Percentiles rank a stretch among this genome's conserved stretches.
These are phyloP conservation scores for Ceratotherium simum DNA, from an alignment of 2,113 vertebrate species.

Conservation along the genomic window DNA sequence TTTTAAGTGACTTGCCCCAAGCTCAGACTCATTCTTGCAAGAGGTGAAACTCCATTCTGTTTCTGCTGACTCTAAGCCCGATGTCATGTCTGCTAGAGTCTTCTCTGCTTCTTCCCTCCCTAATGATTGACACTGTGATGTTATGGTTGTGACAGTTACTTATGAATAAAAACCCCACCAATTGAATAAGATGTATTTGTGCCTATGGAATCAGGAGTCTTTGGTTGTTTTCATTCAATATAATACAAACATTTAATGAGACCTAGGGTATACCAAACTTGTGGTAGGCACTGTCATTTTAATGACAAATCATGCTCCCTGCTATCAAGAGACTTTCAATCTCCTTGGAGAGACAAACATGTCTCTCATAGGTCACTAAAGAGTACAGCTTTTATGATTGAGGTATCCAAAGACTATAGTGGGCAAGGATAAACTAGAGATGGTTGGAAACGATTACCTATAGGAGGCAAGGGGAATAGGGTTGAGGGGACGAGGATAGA, in stretches of 20 bases:
- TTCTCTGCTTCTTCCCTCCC: neutral
- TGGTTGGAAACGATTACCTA: neutral
- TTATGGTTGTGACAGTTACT: neutral
- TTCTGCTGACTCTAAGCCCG: neutral
- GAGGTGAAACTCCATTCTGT: neutral
- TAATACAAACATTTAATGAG: neutral
- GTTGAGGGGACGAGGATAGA: neutral
- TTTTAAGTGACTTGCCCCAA: neutral
- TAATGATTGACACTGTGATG: neutral
- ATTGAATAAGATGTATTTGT: neutral
- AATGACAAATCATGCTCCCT: neutral
- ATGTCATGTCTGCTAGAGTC: neutral
- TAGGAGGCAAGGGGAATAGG: rapidly evolving
- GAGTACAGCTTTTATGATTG: neutral
- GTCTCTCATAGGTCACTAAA: neutral
- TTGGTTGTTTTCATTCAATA: neutral
- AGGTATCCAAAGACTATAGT: neutral
- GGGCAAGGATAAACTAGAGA: neutral
- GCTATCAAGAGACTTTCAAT: neutral
- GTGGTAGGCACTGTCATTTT: neutral
- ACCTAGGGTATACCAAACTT: neutral
- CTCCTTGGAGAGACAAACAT: neutral
- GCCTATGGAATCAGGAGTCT: no score
- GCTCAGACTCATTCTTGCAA: neutral
- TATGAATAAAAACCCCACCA: neutral